Evolutionary conservation across 1,140 invertebrate genomes (phyloP), one percentile per base, ranked within the genome.

Genomic region (Drosophila neocordata): DNA sequence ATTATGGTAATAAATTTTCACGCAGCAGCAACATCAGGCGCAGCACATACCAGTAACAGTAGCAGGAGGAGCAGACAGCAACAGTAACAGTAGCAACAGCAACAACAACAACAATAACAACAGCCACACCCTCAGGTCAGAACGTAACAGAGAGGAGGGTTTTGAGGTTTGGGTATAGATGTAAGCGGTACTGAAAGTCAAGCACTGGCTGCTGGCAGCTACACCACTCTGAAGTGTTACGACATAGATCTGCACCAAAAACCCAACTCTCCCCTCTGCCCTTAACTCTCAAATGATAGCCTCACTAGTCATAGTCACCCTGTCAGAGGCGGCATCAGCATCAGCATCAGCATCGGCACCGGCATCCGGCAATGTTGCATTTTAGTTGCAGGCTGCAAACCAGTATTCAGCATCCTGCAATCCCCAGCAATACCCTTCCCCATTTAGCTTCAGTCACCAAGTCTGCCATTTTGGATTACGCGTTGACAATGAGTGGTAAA

Each of bases 1-100:
- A 65, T 65, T 65, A 65, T 65, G 62, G 62, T 56, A 65, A 65
- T 65, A 65, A 65, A 65, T 65, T 65, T 65, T 65, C 48, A 65
- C 62, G 63, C 63, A 65, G 63, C 55, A 65, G 63, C 55, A 65
- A 56, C 62, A 65, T 55, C 62, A 65, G 48, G 51, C 51, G 34
- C 62, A 65, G 62, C 52, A 65, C 35, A 41, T 24, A 15, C 37
- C 52, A 55, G 35, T 12, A 64, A 11, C 13, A 56, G 8, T 11
- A 65, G 22, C 31, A 64, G 20, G 11, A 27, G n/a, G 11, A 27
- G 24, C 52, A 56, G 31, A 38, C 37, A 56, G n/a, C 35, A 65
- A 38, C 62, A 65, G 22, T 34, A 48, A 11, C 44, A 48, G 7
- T 15, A 48, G 18, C n/a, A 41, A 3, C 38, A 41, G n/a, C 38